These are phyloP conservation scores for Drosophila nigromelanica DNA, from an alignment of 1,140 invertebrate species.

Conservation along the genomic window DNA sequence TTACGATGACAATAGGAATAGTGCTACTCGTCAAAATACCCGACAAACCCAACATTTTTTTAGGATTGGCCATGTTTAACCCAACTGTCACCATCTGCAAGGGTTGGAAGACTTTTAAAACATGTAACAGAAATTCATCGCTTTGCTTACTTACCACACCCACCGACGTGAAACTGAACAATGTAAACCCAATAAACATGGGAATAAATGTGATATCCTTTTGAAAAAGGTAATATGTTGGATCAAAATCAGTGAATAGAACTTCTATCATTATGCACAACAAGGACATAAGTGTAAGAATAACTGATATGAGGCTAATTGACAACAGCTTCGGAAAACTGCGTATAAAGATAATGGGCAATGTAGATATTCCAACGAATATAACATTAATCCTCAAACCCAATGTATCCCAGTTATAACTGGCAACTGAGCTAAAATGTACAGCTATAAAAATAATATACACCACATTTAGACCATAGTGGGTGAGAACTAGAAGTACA, in stretches of 20 bases:
- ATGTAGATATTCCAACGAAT: not conserved
- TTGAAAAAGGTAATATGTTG: not conserved
- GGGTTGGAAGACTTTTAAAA: not conserved
- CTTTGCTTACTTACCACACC: not conserved
- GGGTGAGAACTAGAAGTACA: not conserved
- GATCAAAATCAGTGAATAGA: not conserved
- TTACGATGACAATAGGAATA: not conserved
- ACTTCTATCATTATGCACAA: not conserved
- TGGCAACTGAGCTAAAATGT: not conserved
- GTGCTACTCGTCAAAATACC: not conserved
- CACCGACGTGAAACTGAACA: not conserved
- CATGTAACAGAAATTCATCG: too few relatives aligned
- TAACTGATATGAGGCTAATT: not conserved
- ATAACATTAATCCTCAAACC: not conserved
- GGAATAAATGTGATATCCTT: not conserved
- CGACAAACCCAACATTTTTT: not conserved
- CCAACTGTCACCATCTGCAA: not conserved
- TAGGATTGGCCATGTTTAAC: not conserved
- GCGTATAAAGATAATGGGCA: not conserved
- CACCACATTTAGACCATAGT: not conserved
- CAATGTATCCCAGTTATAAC: not conserved
- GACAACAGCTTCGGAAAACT: not conserved
- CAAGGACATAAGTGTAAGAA: not conserved
- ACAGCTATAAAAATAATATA: slow-evolving; percentile 1
- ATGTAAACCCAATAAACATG: not conserved